A percentile compares a stretch with the other conserved stretches of the same genome.
These are phyloP conservation scores for Sturnira hondurensis DNA, from an alignment of 2,113 vertebrate genomes.

Conservation along the genomic window DNA sequence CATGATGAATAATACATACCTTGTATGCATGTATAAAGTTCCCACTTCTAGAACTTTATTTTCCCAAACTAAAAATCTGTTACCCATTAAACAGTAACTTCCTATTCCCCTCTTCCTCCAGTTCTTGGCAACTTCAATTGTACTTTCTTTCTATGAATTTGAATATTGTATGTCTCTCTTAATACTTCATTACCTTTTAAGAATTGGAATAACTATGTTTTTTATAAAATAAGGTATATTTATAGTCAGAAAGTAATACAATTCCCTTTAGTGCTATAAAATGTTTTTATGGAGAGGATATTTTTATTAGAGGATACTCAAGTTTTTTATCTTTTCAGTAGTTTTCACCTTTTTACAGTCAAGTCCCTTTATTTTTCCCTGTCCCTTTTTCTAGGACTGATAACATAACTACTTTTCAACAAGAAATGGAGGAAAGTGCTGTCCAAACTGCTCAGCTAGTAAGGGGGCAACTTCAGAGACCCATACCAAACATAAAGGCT, in stretches of 20 bases:
- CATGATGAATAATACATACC: too few relatives aligned
- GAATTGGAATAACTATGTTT: not conserved
- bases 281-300: not conserved
- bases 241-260: not conserved
- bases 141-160: not conserved
- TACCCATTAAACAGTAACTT: not conserved
- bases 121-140: not conserved
- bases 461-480: conserved; percentile 69
- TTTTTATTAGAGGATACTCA: conserved; percentile 18
- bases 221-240: not conserved
- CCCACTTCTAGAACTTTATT: not conserved
- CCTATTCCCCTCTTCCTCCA: not conserved
- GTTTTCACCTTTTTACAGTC: conserved; percentile 26
- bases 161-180: not conserved
- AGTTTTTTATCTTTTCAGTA: not conserved
- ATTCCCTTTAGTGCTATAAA: not conserved
- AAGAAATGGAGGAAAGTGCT: conserved; percentile 57
- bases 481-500: conserved; percentile 73
- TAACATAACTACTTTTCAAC: conserved; percentile 23
- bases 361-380: not conserved
- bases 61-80: not conserved
- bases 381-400: not conserved
- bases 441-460: not conserved
- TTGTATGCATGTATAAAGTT: too few relatives aligned
- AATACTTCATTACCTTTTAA: conserved; percentile 3